Evolutionary conservation across 2,797 vertebrate species (phyloP).

Genomic region (Astyanax mexicanus): DNA sequence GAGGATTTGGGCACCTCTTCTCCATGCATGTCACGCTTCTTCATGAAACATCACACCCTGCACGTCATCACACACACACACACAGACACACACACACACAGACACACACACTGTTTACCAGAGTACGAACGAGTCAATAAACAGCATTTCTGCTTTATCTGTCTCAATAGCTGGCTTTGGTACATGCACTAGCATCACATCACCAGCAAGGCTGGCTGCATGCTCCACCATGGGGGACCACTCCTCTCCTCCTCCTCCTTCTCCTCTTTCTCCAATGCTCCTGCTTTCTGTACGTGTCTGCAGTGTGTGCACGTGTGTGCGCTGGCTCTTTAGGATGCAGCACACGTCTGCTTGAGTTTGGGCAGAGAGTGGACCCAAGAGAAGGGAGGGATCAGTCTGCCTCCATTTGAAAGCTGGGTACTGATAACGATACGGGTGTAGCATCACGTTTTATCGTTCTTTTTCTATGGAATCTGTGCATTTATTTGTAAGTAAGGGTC

Average conservation of each 20-base stretch:
- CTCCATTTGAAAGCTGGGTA: conserved; percentile 44
- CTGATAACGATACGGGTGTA: conserved; percentile 24
- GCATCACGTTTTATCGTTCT: not conserved
- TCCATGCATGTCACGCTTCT: conserved; percentile 59
- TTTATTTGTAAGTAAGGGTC: not conserved
- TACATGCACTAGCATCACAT: not conserved
- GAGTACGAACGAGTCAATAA: conserved; percentile 28
- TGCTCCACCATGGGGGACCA: conserved; percentile 34
- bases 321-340: conserved; percentile 45
- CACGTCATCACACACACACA: conserved; percentile 3
- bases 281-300: conserved; percentile 27
- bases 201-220: too few species aligned
- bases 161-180: not conserved
- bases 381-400: conserved; percentile 47
- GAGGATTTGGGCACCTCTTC: conserved; percentile 41
- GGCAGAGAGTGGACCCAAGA: conserved; percentile 51
- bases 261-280: too few species aligned
- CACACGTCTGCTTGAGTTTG: conserved; percentile 56
- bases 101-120: not conserved
- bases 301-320: conserved; percentile 34
- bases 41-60: conserved; percentile 45
- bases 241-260: conserved; percentile 43
- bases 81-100: too few species aligned
- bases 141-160: not conserved
- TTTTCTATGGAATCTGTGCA: not conserved